Evolutionary conservation across 2,888 invertebrate species (phyloP), one percentile per base, ranked within the genome.

Genomic region (Chymomyza caudatula): DNA sequence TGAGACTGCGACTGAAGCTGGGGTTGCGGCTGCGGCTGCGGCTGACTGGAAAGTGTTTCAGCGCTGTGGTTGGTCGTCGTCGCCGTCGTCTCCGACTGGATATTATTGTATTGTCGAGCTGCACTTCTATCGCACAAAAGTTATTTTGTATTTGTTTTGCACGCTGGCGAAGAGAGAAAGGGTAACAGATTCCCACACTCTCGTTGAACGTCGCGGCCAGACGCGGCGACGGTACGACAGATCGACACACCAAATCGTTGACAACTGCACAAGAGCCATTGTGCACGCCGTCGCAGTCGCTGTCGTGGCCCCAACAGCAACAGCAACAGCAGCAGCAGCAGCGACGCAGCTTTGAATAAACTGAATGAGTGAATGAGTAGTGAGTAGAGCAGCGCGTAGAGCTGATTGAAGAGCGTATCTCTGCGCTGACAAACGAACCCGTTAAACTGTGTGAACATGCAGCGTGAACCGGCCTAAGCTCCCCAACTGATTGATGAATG

Each of bases 101-200:
- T 37, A 37, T 37, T 43, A 4, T 6, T 61, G 56, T 51, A 59
- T 54, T 37, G 47, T 63, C 29, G 17, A 58, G 51, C 44, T 52
- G 62, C 56, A 37, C 63, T 58, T 62, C 71, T 71, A 71, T 76
- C 69, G 76, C 80, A 77, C 75, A 77, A 79, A 78, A 80, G 77
- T 77, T 71, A 82, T 82, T 82, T 73, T 60, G 79, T 78, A 72
- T 79, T 79, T 83, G 77, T 63, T 70, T 77, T 71, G 76, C 67
- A 60, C 20, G 67, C 63, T 65, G 37, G 22, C n/a, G 42, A 13
- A 19, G 65, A 84, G 85, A 84, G 86, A 87, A 87, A 87, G 86
- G 86, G 86, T 86, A 87, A 83, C 76, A 85, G 85, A 86, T 87
- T 87, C 87, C 87, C 87, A 87, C 87, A 87, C 86, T 87, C 74